A percentile compares a stretch with the other conserved stretches of the same genome.
Conservation (phyloP, 2,797 vertebrate species). For the Centropyge bicolor region DNA sequence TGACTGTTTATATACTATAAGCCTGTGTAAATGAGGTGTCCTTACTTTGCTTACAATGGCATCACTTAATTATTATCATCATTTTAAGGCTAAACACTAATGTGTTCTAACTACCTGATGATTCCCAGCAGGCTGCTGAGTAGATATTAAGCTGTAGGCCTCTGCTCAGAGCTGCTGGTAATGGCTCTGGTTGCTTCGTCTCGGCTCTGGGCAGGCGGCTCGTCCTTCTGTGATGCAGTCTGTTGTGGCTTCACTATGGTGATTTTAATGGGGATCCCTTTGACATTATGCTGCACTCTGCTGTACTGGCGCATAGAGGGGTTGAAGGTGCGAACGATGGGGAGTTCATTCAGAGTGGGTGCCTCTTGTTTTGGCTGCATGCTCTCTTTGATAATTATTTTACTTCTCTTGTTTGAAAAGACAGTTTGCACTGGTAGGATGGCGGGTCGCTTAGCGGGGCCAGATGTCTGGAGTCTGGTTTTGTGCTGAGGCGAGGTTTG, state of each 20-base stretch:
- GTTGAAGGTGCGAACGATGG: slow-evolving; percentile 83
- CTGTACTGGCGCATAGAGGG: slow-evolving; percentile 86
- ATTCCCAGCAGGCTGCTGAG: slow-evolving; percentile 76
- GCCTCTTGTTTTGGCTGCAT: slow-evolving; percentile 71
- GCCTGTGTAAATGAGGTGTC: neutral
- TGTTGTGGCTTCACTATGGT: slow-evolving; percentile 80
- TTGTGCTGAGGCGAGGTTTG: slow-evolving; percentile 85
- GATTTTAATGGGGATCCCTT: slow-evolving; percentile 81
- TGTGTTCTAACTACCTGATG: slow-evolving; percentile 78
- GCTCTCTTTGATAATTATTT: slow-evolving; percentile 79
- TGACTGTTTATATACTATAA: neutral
- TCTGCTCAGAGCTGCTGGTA: slow-evolving; percentile 88
- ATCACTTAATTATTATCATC: neutral
- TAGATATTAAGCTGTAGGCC: slow-evolving; percentile 80
- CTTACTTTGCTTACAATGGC: neutral
- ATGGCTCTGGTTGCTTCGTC: slow-evolving; percentile 84
- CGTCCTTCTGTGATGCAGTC: slow-evolving; percentile 74
- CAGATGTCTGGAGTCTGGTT: slow-evolving; percentile 82
- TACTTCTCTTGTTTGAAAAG: slow-evolving; percentile 85
- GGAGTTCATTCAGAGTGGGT: slow-evolving; percentile 74
- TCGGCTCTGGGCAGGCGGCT: slow-evolving; percentile 82
- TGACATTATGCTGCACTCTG: slow-evolving; percentile 83
- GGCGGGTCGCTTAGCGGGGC: slow-evolving; percentile 74
- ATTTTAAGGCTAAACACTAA: neutral
- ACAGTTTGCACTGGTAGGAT: slow-evolving; percentile 78